These are phyloP conservation scores for Poecile montanus DNA, from an alignment of 2,797 vertebrate genomes.

Conservation along the genomic window DNA sequence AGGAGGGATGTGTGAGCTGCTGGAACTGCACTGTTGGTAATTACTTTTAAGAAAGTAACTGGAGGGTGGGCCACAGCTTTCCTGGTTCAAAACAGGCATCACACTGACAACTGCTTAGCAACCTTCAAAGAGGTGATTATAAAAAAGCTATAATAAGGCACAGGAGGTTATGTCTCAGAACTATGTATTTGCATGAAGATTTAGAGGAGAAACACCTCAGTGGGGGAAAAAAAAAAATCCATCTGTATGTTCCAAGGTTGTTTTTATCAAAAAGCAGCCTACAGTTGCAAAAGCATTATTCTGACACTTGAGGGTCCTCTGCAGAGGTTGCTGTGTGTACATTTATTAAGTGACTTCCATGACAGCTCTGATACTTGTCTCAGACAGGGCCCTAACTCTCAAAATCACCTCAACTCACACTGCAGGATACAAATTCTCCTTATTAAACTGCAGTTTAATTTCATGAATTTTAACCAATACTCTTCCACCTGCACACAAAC, in stretches of 20 bases:
- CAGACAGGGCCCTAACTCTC: background rate
- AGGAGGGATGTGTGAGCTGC: background rate
- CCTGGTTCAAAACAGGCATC: background rate
- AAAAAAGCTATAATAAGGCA: background rate
- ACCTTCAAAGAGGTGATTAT: slow-evolving; percentile 3
- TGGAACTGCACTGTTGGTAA: background rate
- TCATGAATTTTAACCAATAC: background rate
- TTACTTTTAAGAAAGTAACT: background rate
- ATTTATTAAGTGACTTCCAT: background rate
- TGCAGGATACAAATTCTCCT: background rate
- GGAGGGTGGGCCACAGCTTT: background rate
- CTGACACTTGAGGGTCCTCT: background rate
- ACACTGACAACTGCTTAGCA: slow-evolving; percentile 29
- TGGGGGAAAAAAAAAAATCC: too few relatives aligned
- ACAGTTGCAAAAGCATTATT: background rate
- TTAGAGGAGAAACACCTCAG: background rate
- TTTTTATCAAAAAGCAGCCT: background rate
- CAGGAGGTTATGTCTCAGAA: background rate
- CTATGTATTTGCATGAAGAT: background rate
- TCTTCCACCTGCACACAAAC: background rate
- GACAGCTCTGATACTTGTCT: background rate
- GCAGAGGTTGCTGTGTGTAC: background rate
- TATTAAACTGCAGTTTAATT: background rate
- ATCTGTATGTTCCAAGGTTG: background rate
- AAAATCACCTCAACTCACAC: background rate